Evolutionary conservation across 2,888 invertebrate species (phyloP).

Genomic region (Cacoxenus indagator): DNA sequence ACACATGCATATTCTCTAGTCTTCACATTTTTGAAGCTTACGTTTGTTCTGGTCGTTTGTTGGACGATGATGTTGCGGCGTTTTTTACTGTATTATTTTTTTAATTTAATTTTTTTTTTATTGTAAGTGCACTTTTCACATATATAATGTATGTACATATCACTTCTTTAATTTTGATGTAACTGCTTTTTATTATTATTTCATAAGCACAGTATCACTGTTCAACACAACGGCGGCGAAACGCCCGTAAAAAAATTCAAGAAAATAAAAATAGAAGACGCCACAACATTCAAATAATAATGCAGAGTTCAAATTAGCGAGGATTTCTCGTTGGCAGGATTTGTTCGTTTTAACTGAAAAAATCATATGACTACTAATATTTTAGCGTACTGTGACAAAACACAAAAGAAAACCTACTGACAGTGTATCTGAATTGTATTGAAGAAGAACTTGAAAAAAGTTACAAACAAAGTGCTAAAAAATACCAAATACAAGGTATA

Average conservation of each 20-base stretch:
- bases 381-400: too few species aligned
- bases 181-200: neutral
- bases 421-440: too few species aligned
- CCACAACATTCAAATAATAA: neutral
- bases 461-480: too few species aligned
- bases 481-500: too few species aligned
- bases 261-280: neutral
- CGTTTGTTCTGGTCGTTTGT: neutral
- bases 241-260: neutral
- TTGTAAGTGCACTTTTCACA: conserved; percentile 14
- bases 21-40: neutral
- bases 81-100: neutral
- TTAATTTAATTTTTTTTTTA: neutral
- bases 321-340: neutral
- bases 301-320: neutral
- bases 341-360: too few species aligned
- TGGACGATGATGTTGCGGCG: neutral
- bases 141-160: neutral
- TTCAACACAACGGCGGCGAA: too few species aligned
- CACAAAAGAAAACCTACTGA: too few species aligned
- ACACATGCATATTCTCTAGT: neutral
- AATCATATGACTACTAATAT: too few species aligned
- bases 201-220: neutral
- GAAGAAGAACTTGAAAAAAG: too few species aligned
- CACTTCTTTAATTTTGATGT: too few species aligned